Evolutionary conservation across 2,113 vertebrate genomes (phyloP).

Genomic region (Ameiurus melas): DNA sequence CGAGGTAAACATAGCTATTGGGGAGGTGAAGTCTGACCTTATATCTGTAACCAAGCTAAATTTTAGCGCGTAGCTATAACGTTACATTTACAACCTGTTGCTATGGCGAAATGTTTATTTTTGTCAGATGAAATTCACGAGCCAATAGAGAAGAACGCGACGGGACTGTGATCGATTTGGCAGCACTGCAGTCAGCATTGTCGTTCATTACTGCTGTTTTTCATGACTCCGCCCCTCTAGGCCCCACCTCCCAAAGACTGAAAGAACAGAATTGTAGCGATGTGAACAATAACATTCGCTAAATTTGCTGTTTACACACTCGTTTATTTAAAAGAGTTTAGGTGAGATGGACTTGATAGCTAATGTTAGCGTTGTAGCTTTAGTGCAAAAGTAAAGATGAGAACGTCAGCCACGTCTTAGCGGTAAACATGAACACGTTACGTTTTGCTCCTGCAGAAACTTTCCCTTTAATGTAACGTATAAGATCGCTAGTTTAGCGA

Average conservation of each 20-base stretch:
- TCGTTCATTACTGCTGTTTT: background rate
- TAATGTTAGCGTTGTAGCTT: background rate
- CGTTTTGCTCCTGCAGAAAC: background rate
- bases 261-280: background rate
- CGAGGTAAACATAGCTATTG: background rate
- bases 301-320: background rate
- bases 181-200: background rate
- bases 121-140: background rate
- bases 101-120: background rate
- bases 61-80: background rate
- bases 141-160: background rate
- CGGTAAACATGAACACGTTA: background rate
- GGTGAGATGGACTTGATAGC: background rate
- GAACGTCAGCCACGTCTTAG: background rate
- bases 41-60: background rate
- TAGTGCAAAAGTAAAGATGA: background rate
- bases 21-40: too few species aligned
- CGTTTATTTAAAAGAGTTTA: background rate
- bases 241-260: background rate
- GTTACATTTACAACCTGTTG: background rate
- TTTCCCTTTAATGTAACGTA: background rate
- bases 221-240: background rate
- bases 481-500: background rate
- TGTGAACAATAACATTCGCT: background rate
- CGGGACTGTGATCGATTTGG: too few species aligned